Evolutionary conservation across 92 coral and sea anemone genomes (phyloP).

Genomic region (Zoanthus sansibaricus): DNA sequence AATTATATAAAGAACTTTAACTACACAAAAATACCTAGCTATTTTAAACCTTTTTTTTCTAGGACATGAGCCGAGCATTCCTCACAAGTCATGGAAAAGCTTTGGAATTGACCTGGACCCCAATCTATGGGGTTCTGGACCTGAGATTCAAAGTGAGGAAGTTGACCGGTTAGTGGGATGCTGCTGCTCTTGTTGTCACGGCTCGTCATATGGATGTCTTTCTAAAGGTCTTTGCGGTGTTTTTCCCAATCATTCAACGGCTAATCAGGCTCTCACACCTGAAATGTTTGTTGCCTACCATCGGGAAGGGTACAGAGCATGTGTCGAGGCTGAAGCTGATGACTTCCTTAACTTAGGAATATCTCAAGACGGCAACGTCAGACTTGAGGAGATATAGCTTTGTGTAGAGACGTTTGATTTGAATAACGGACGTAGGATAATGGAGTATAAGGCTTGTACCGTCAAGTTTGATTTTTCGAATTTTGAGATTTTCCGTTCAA

Average conservation of each 20-base stretch:
- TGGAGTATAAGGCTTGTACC: too few relatives aligned
- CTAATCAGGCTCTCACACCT: conserved; percentile 74
- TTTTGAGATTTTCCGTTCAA: too few relatives aligned
- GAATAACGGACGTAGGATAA: too few relatives aligned
- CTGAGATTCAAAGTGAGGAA: conserved; percentile 62
- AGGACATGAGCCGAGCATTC: neutral
- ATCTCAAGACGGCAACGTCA: neutral
- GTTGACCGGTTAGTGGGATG: conserved; percentile 69
- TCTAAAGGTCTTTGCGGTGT: conserved; percentile 53
- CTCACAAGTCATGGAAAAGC: conserved; percentile 56
- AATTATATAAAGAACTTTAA: neutral
- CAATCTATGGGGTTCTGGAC: conserved; percentile 70
- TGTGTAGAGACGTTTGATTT: neutral
- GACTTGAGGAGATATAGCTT: neutral
- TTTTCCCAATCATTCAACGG: conserved; percentile 72
- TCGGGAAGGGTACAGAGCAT: conserved; percentile 78
- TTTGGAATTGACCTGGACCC: conserved; percentile 60
- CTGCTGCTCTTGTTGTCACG: conserved; percentile 74
- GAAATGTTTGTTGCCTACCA: conserved; percentile 73
- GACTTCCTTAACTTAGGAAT: conserved; percentile 28
- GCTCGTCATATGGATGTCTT: conserved; percentile 26
- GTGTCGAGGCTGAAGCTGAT: conserved; percentile 61
- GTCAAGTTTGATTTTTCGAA: too few relatives aligned
- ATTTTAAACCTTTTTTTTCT: neutral
- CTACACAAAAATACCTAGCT: neutral